A percentile compares a stretch with the other conserved stretches of the same genome.
Conservation (phyloP, 1,140 invertebrate species). For the Pseudomyrmex concolor region DNA sequence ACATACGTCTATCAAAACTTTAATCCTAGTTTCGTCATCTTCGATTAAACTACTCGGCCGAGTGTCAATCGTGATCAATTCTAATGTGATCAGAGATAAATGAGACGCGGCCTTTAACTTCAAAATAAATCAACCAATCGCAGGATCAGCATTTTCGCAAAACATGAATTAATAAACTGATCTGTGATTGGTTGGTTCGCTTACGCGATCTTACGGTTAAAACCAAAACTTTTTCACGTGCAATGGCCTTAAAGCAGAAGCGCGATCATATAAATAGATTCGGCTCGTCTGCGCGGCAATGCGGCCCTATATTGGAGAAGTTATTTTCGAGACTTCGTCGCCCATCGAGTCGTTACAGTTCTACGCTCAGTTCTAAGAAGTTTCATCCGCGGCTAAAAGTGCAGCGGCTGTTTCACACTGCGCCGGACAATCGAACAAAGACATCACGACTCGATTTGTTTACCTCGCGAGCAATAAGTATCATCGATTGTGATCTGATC, state of each 20-base stretch:
- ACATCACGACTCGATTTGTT: conserved; percentile 31
- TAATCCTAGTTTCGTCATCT: too few species aligned
- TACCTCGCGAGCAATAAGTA: conserved; percentile 61
- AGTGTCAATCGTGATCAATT: too few species aligned
- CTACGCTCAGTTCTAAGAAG: conserved; percentile 76
- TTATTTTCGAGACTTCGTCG: conserved; percentile 80
- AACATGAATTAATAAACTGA: too few species aligned
- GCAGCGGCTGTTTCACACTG: conserved; percentile 35
- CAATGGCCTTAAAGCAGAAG: neutral
- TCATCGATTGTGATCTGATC: neutral
- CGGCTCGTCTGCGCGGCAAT: conserved; percentile 63
- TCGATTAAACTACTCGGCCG: too few species aligned
- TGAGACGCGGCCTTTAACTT: too few species aligned
- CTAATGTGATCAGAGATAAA: too few species aligned
- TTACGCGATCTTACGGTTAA: too few species aligned
- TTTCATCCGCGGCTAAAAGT: conserved; percentile 63
- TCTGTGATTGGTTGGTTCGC: too few species aligned
- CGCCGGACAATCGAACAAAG: conserved; percentile 53
- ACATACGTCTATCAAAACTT: too few species aligned
- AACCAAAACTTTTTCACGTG: too few species aligned
- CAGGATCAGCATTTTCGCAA: too few species aligned
- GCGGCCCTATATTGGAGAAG: conserved; percentile 79
- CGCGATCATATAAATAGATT: conserved; percentile 79
- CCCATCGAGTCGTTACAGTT: conserved; percentile 78
- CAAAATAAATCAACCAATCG: too few species aligned